phyloP scores from a whole-genome alignment of 1,140 invertebrate genomes.

The Rhagoletis zephyria region DNA sequence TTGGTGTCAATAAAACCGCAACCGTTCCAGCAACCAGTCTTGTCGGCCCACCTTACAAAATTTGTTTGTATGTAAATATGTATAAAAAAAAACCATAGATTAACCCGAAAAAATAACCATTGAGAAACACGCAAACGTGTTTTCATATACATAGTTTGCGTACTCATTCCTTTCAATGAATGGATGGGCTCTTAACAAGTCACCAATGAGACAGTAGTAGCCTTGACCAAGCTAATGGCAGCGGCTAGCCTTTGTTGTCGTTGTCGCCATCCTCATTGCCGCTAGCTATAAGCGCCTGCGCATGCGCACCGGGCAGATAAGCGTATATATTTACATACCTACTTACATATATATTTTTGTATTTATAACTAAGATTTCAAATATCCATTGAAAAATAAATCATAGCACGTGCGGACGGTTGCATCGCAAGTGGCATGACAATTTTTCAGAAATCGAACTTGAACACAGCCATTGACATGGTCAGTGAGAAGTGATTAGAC shows the following conservation, averaged over 20 bases:
- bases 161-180: slow-evolving; percentile 34
- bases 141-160: background rate
- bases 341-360: too few relatives aligned
- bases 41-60: background rate
- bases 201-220: slow-evolving; percentile 10
- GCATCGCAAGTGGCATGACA: background rate
- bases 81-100: background rate
- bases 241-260: background rate
- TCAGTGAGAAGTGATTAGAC: background rate
- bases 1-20: slow-evolving; percentile 39
- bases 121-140: background rate
- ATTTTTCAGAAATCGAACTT: slow-evolving; percentile 38
- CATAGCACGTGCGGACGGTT: background rate
- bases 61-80: too few relatives aligned
- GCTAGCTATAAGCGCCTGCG: background rate
- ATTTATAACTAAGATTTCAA: background rate
- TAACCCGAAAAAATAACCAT: background rate
- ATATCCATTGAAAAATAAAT: background rate
- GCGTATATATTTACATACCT: background rate
- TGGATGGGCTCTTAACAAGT: slow-evolving; percentile 34
- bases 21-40: background rate
- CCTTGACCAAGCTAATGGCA: slow-evolving; percentile 30
- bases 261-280: background rate
- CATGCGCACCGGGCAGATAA: background rate
- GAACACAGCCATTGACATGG: background rate